These are phyloP conservation scores for Drosophila putrida DNA, from an alignment of 2,888 invertebrate species.

Conservation along the genomic window DNA sequence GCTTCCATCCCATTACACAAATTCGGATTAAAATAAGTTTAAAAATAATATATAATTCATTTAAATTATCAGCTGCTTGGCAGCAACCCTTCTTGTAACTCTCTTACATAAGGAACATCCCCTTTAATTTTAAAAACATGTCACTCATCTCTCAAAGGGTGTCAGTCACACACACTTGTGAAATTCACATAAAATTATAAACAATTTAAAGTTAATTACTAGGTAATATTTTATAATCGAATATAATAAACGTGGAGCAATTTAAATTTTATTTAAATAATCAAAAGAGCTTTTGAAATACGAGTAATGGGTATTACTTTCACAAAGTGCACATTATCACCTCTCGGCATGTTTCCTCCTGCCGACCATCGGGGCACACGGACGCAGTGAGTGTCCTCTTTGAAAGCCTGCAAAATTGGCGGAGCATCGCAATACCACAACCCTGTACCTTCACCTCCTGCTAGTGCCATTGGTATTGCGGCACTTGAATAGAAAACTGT, in stretches of 20 bases:
- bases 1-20: slow-evolving; percentile 75
- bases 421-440: slow-evolving; percentile 39
- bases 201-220: slow-evolving; percentile 1
- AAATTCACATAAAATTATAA: neutral
- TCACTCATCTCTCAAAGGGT: neutral
- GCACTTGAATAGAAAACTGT: slow-evolving; percentile 69
- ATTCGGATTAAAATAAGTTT: slow-evolving; percentile 68
- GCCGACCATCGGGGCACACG: neutral
- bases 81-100: neutral
- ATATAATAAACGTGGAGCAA: neutral
- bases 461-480: slow-evolving; percentile 1
- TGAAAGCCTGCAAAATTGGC: slow-evolving; percentile 61
- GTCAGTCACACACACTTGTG: neutral
- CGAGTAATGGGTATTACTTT: slow-evolving; percentile 11
- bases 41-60: slow-evolving; percentile 33
- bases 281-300: slow-evolving; percentile 6
- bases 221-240: neutral
- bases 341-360: neutral
- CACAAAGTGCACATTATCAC: slow-evolving; percentile 17
- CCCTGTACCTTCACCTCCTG: neutral
- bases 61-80: slow-evolving; percentile 5
- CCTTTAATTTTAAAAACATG: neutral
- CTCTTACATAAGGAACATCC: neutral
- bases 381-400: slow-evolving; percentile 15
- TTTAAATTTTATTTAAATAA: slow-evolving; percentile 1